Conservation (phyloP, 2,797 vertebrate species). For the Phrynocephalus guinanensis region DNA sequence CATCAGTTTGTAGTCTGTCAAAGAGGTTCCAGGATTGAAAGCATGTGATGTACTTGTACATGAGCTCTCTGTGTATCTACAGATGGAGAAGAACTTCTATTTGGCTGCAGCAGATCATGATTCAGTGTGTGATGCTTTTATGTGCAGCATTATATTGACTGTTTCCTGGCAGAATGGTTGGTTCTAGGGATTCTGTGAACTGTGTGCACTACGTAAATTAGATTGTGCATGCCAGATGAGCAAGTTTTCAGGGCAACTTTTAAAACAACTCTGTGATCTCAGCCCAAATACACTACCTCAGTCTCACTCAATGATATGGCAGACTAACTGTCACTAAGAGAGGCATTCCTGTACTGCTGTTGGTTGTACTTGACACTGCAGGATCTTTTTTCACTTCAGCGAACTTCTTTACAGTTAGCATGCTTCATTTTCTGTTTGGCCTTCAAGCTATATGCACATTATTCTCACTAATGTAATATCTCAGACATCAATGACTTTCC, state of each 20-base stretch:
- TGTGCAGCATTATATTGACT: not conserved
- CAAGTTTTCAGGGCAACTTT: not conserved
- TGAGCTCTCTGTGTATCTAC: not conserved
- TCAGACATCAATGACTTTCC: too few species aligned
- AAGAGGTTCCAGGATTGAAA: not conserved
- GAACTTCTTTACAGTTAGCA: too few species aligned
- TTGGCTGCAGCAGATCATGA: not conserved
- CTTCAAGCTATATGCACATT: too few species aligned
- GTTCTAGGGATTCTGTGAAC: too few species aligned
- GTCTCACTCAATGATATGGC: not conserved
- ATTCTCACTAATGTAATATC: too few species aligned
- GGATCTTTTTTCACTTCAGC: too few species aligned
- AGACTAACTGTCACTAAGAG: too few species aligned
- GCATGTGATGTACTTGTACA: not conserved
- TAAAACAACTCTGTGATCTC: not conserved
- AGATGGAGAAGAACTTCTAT: not conserved
- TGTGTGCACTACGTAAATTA: not conserved
- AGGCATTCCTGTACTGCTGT: too few species aligned
- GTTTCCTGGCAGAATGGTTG: not conserved
- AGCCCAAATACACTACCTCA: not conserved
- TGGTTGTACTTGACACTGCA: too few species aligned
- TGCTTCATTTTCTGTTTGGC: too few species aligned
- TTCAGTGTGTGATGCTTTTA: not conserved
- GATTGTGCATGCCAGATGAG: not conserved
- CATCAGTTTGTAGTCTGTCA: not conserved